These are phyloP conservation scores for Adela reaumurella DNA, from an alignment of 2,888 invertebrate species.

Conservation along the genomic window DNA sequence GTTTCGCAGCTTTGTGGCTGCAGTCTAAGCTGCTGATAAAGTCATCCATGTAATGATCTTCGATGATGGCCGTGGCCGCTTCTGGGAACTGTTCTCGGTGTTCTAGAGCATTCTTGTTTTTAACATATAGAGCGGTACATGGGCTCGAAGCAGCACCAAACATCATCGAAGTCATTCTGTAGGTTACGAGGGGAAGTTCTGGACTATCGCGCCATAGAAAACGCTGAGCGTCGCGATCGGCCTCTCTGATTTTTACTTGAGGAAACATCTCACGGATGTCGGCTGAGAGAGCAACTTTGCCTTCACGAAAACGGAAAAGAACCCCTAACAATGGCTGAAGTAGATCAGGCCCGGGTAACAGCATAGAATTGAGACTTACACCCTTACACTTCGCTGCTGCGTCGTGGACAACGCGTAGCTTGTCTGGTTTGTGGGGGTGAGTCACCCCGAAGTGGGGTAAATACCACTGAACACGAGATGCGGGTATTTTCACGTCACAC, in stretches of 20 bases:
- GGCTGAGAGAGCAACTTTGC: conserved; percentile 17
- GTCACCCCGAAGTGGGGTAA: conserved; percentile 14
- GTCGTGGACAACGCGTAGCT: conserved; percentile 16
- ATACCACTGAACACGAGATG: conserved; percentile 10
- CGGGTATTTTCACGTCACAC: background rate
- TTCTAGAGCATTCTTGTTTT: conserved; percentile 15
- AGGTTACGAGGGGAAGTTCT: conserved; percentile 6
- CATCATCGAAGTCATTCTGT: conserved; percentile 14
- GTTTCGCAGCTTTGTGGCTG: background rate
- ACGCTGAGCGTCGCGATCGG: conserved; percentile 8
- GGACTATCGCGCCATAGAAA: conserved; percentile 1
- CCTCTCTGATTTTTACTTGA: conserved; percentile 11
- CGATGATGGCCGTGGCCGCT: conserved; percentile 5
- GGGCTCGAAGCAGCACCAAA: conserved; percentile 13
- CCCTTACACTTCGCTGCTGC: conserved; percentile 14
- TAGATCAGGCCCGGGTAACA: conserved; percentile 19
- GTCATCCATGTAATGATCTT: background rate
- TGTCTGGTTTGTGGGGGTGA: conserved; percentile 14
- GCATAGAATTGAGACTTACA: conserved; percentile 12
- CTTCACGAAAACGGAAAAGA: conserved; percentile 19
- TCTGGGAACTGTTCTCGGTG: too few relatives aligned
- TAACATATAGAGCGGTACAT: conserved; percentile 12
- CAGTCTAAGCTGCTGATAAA: conserved; percentile 1
- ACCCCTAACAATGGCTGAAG: conserved; percentile 16
- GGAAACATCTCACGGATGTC: conserved; percentile 9